Evolutionary conservation across 2,113 vertebrate genomes (phyloP).

Genomic region (Numida meleagris): DNA sequence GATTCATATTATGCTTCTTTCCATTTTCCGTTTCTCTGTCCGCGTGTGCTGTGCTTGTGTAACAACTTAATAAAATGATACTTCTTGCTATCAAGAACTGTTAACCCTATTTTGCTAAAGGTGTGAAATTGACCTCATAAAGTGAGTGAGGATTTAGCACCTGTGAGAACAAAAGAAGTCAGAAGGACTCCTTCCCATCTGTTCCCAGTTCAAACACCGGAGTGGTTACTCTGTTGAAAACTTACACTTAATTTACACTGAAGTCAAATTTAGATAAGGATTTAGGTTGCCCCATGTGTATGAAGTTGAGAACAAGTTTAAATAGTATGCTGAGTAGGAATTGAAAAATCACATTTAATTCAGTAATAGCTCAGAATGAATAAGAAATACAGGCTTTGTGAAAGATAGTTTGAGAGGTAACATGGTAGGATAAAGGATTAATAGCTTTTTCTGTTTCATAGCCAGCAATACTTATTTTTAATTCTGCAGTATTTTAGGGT

Average conservation of each 20-base stretch:
- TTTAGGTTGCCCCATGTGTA: neutral
- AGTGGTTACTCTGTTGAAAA: neutral
- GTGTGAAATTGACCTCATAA: neutral
- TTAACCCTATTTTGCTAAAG: neutral
- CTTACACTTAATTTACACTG: neutral
- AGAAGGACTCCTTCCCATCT: neutral
- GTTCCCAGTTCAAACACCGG: neutral
- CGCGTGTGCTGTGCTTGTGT: neutral
- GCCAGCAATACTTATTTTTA: neutral
- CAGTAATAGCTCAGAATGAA: neutral
- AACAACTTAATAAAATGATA: neutral
- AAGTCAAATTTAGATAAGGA: slow-evolving; percentile 9
- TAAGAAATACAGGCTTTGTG: neutral
- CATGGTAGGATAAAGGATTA: neutral
- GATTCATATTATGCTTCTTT: neutral
- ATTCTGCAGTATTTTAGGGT: neutral
- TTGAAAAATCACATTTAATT: neutral
- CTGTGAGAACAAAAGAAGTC: neutral
- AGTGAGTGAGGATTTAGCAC: neutral
- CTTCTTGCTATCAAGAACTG: neutral
- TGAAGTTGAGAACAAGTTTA: neutral
- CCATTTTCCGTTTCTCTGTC: neutral
- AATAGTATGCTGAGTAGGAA: neutral
- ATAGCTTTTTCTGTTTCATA: neutral
- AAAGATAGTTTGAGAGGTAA: neutral